Percentiles rank a stretch among this genome's conserved stretches.
Conservation (phyloP, 2,888 invertebrate species). For the Micoletzkya japonica region DNA sequence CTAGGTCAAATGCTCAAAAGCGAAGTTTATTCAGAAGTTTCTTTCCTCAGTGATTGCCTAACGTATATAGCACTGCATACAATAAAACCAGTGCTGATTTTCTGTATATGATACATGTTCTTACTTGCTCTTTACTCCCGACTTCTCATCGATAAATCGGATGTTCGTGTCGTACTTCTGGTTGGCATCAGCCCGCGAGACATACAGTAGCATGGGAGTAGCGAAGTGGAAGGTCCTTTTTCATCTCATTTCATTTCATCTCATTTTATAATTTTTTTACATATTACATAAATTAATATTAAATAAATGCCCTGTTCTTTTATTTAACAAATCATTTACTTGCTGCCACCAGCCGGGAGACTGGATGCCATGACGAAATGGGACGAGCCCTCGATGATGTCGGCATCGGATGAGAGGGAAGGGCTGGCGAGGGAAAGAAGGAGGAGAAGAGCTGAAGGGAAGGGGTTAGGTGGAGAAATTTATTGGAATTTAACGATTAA, state of each 20-base stretch:
- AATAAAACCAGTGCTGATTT: too few species aligned
- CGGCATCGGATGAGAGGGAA: too few species aligned
- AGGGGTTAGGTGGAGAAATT: too few species aligned
- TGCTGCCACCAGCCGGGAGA: not conserved
- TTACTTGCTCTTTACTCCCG: slow-evolving; percentile 6
- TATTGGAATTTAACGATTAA: too few species aligned
- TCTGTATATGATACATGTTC: not conserved
- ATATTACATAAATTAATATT: too few species aligned
- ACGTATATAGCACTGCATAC: too few species aligned
- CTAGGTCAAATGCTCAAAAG: too few species aligned
- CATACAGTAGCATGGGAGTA: slow-evolving; percentile 19
- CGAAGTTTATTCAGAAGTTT: not conserved
- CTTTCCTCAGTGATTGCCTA: not conserved
- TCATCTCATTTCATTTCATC: too few species aligned
- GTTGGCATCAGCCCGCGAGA: slow-evolving; percentile 8
- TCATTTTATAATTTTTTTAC: too few species aligned
- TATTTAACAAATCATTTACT: not conserved
- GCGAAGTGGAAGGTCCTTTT: slow-evolving; percentile 19
- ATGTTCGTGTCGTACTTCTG: slow-evolving; percentile 20
- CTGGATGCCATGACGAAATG: not conserved
- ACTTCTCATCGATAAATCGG: slow-evolving; percentile 16
- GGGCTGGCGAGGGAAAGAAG: too few species aligned
- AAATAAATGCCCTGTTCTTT: too few species aligned
- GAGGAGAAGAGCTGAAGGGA: too few species aligned
- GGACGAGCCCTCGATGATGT: not conserved